Conservation (phyloP, 2,888 invertebrate species). For the Camponotus fellah region DNA sequence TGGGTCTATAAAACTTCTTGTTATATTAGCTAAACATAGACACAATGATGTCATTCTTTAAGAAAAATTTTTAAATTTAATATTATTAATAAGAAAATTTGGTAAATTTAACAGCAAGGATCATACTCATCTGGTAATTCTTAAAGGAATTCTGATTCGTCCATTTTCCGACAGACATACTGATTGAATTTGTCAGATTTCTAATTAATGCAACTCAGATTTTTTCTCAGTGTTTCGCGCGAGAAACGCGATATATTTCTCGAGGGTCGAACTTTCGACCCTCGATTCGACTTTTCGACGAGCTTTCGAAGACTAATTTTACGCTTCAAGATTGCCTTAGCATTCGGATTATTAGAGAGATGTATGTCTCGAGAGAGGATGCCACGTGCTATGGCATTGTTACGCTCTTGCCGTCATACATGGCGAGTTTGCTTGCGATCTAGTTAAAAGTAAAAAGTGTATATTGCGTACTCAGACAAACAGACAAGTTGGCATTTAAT, state of each 20-base stretch:
- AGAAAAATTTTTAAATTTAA: no score
- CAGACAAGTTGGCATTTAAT: neutral
- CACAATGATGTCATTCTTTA: no score
- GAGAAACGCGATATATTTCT: neutral
- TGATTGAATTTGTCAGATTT: no score
- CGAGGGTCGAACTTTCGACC: neutral
- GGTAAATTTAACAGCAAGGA: no score
- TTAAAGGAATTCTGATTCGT: no score
- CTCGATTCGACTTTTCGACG: neutral
- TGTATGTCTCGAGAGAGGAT: conserved; percentile 20
- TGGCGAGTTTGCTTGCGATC: conserved; percentile 51
- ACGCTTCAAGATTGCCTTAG: conserved; percentile 17
- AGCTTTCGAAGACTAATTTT: conserved; percentile 24
- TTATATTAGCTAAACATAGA: no score
- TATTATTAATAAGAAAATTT: no score
- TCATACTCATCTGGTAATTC: no score
- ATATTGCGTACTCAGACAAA: conserved; percentile 50
- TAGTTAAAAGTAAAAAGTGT: conserved; percentile 4
- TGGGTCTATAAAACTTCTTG: no score
- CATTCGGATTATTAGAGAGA: conserved; percentile 29
- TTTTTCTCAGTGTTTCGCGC: no score
- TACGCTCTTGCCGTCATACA: conserved; percentile 58
- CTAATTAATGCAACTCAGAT: no score
- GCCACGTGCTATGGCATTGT: conserved; percentile 91
- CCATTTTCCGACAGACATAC: no score